phyloP scores from a whole-genome alignment of 2,113 vertebrate species.

The Zosterops hypoxanthus region DNA sequence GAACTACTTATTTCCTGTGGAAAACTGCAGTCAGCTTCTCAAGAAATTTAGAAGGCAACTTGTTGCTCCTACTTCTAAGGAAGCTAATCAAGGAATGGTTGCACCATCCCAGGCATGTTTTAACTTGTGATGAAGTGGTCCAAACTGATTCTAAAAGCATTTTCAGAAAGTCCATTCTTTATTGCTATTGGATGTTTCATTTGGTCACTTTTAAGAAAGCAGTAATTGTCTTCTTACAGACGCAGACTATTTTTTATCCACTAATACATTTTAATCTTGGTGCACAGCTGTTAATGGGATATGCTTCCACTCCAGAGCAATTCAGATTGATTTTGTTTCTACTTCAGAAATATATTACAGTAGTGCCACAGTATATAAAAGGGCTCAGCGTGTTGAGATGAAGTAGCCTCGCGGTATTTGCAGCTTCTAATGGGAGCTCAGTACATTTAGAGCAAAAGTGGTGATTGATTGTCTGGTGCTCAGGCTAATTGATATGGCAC shows the following conservation, averaged over 20 bases:
- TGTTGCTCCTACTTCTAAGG: neutral
- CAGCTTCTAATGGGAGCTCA: conserved; percentile 44
- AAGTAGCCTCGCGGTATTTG: conserved; percentile 5
- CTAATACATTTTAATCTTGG: conserved; percentile 53
- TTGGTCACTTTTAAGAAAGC: conserved; percentile 27
- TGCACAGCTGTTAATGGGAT: conserved; percentile 45
- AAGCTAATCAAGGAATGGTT: conserved; percentile 27
- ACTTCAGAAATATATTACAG: conserved; percentile 52
- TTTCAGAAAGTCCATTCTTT: neutral
- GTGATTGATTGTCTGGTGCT: conserved; percentile 44
- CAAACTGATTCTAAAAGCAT: neutral
- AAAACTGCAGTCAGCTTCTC: neutral
- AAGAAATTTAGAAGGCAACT: conserved; percentile 14
- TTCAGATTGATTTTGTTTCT: conserved; percentile 61
- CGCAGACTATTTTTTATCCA: neutral
- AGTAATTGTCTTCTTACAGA: conserved; percentile 34
- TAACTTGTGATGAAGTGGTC: neutral
- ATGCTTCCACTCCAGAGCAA: conserved; percentile 40
- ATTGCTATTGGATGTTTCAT: conserved; percentile 12
- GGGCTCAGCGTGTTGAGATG: conserved; percentile 22
- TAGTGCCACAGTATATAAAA: conserved; percentile 48
- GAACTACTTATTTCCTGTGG: neutral
- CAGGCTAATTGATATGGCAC: conserved; percentile 48
- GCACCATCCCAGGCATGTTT: neutral
- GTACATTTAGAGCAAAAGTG: conserved; percentile 39